Conservation (phyloP, 1,140 invertebrate species). For the Tetragnatha versicolor region DNA sequence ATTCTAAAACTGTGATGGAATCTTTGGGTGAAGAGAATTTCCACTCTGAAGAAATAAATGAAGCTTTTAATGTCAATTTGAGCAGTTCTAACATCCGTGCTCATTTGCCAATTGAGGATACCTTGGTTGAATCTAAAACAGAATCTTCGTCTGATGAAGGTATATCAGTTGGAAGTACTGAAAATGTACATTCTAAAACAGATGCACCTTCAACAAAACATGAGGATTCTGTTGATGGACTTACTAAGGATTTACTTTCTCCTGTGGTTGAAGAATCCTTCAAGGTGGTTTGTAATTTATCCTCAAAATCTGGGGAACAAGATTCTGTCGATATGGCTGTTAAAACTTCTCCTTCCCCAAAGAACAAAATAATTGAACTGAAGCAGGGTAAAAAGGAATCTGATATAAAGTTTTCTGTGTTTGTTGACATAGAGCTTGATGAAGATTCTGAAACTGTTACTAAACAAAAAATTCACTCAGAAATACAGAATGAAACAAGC, state of each 20-base stretch:
- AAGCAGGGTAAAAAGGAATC: slow-evolving; percentile 21
- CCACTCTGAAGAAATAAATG: slow-evolving; percentile 14
- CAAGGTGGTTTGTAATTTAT: neutral
- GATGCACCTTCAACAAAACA: too few species aligned
- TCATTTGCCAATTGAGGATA: neutral
- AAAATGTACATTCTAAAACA: neutral
- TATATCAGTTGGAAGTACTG: slow-evolving; percentile 25
- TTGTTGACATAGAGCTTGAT: slow-evolving; percentile 39
- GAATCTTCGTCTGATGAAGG: slow-evolving; percentile 46
- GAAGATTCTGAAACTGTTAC: slow-evolving; percentile 2
- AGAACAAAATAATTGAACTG: too few species aligned
- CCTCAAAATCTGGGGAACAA: too few species aligned
- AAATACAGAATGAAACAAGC: neutral
- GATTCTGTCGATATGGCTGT: too few species aligned
- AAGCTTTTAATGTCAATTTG: slow-evolving; percentile 35
- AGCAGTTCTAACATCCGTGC: neutral
- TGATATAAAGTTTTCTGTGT: slow-evolving; percentile 35
- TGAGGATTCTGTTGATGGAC: too few species aligned
- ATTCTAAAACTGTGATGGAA: neutral
- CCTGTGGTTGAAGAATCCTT: neutral
- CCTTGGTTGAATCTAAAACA: neutral
- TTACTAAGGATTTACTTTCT: neutral
- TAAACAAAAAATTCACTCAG: neutral
- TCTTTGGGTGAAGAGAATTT: neutral
- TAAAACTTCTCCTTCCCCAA: too few species aligned